Evolutionary conservation across 1,140 invertebrate species (phyloP).

Genomic region (Eulimnadia texana): DNA sequence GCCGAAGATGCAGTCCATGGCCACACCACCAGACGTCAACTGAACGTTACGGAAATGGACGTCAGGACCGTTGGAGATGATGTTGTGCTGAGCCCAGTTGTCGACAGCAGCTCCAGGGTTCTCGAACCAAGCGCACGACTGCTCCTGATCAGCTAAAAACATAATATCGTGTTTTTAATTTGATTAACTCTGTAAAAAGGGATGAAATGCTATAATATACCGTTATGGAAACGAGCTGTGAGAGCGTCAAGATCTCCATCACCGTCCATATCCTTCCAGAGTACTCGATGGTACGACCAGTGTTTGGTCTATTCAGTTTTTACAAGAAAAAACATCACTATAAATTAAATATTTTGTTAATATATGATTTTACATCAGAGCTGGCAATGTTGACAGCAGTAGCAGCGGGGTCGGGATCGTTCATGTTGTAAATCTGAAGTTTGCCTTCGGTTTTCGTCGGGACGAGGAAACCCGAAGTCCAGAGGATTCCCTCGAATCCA

Average conservation of each 20-base stretch:
- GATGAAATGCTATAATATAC: neutral
- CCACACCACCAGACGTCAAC: slow-evolving; percentile 22
- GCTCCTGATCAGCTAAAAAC: slow-evolving; percentile 17
- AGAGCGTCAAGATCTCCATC: slow-evolving; percentile 31
- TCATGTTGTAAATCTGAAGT: slow-evolving; percentile 28
- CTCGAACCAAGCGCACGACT: slow-evolving; percentile 28
- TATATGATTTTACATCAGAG: slow-evolving; percentile 19
- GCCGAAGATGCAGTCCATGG: slow-evolving; percentile 26
- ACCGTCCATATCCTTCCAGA: slow-evolving; percentile 33
- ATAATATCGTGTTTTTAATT: neutral
- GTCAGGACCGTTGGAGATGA: slow-evolving; percentile 26
- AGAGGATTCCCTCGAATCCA: slow-evolving; percentile 24
- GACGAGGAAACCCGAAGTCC: slow-evolving; percentile 31
- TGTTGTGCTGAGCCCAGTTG: slow-evolving; percentile 26
- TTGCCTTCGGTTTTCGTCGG: slow-evolving; percentile 29
- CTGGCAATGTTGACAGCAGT: slow-evolving; percentile 26
- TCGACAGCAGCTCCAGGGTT: slow-evolving; percentile 24
- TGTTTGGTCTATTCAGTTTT: slow-evolving; percentile 14
- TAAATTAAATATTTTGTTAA: neutral
- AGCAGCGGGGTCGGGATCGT: slow-evolving; percentile 19
- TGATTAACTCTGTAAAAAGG: neutral
- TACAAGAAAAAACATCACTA: neutral
- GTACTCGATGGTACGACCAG: slow-evolving; percentile 33
- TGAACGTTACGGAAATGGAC: slow-evolving; percentile 26
- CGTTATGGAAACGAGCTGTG: slow-evolving; percentile 26